Percentiles rank a stretch among this genome's conserved stretches.
Evolutionary conservation across 2,888 invertebrate species (phyloP).

Genomic region (Mechanitis mazaeus): DNA sequence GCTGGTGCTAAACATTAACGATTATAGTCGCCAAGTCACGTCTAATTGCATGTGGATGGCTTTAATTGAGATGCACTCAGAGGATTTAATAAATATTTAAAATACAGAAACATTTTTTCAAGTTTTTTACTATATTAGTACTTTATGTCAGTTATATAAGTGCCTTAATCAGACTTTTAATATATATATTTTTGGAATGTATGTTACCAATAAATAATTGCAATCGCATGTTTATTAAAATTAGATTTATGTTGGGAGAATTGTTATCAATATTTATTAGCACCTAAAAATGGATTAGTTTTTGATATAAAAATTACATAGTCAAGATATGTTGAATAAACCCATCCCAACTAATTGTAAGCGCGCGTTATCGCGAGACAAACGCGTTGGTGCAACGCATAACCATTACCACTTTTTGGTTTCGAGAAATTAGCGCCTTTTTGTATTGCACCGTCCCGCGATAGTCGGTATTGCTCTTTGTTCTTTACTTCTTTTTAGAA

Average conservation of each 20-base stretch:
- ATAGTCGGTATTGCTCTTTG: slow-evolving; percentile 28
- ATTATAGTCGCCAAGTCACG: slow-evolving; percentile 72
- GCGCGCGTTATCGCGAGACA: slow-evolving; percentile 76
- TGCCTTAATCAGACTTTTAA: no score
- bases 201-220: no score
- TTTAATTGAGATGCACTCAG: slow-evolving; percentile 37
- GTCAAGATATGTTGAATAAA: slow-evolving; percentile 38
- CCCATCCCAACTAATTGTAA: slow-evolving; percentile 69
- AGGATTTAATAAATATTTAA: slow-evolving; percentile 1
- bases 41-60: slow-evolving; percentile 65
- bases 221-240: no score
- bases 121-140: no score
- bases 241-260: background rate
- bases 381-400: slow-evolving; percentile 74
- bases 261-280: slow-evolving; percentile 2
- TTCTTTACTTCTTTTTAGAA: slow-evolving; percentile 30
- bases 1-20: slow-evolving; percentile 75
- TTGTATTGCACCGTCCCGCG: slow-evolving; percentile 64
- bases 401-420: slow-evolving; percentile 76
- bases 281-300: background rate
- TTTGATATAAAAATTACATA: slow-evolving; percentile 4
- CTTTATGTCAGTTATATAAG: no score
- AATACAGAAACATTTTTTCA: no score
- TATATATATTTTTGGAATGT: no score
- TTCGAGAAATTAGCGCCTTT: slow-evolving; percentile 75